These are phyloP conservation scores for Patella depressa DNA, from an alignment of 2,888 invertebrate genomes.

Conservation along the genomic window DNA sequence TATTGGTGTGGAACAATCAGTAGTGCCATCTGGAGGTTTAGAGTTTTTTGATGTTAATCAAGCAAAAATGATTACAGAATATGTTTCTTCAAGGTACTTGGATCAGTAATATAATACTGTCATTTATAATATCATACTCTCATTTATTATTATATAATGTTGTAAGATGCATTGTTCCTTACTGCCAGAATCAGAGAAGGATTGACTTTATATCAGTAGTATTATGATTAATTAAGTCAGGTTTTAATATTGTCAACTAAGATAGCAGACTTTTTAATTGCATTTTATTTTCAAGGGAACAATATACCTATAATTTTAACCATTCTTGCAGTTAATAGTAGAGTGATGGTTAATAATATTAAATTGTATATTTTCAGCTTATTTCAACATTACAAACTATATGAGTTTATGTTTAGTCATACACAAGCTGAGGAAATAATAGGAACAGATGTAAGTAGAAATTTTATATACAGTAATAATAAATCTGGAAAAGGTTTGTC, in stretches of 20 bases:
- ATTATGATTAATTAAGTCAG: too few species aligned
- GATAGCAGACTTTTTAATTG: too few species aligned
- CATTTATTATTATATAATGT: too few species aligned
- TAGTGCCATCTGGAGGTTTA: slow-evolving; percentile 52
- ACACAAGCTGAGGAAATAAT: slow-evolving; percentile 68
- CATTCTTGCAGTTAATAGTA: too few species aligned
- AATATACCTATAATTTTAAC: too few species aligned
- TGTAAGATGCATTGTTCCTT: too few species aligned
- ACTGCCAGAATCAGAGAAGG: too few species aligned
- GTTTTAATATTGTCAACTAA: too few species aligned
- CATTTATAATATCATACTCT: too few species aligned
- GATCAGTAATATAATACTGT: background rate
- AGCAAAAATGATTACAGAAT: slow-evolving; percentile 55
- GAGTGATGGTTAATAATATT: background rate
- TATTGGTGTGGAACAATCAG: slow-evolving; percentile 49
- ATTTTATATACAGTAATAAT: background rate
- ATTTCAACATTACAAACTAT: slow-evolving; percentile 67
- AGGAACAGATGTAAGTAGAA: slow-evolving; percentile 61
- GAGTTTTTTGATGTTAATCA: slow-evolving; percentile 60
- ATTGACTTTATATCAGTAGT: too few species aligned
- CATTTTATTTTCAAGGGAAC: too few species aligned
- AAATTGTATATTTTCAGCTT: slow-evolving; percentile 51
- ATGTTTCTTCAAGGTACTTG: slow-evolving; percentile 56
- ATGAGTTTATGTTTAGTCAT: slow-evolving; percentile 62
- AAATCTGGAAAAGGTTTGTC: background rate